Base-by-base conservation (phyloP, 2,113 vertebrate species). In the Aix galericulata region DNA sequence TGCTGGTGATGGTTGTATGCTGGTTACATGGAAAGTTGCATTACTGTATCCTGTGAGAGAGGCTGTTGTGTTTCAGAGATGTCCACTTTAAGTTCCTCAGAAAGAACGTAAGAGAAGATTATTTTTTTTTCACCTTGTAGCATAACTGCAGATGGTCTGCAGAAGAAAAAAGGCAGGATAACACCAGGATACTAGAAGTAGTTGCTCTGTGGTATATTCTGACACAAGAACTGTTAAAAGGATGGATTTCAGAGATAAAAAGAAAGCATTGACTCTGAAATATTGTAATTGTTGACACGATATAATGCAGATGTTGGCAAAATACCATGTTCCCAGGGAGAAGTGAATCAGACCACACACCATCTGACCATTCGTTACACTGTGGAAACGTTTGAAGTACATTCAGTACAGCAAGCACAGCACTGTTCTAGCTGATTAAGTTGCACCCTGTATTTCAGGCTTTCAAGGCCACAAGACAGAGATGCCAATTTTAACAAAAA, bases 391-490 rank as follows among this genome's bases (percentile, higher is more conserved):
- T 96, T 95, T 86, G 62, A 82, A 92, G 77, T 55, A 84, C 73
- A 32, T 62, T 91, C 92, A 84, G 74, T 78, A 93, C 53, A 89
- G 88, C 90, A 93, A 97, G 73, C 76, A 84, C 90, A 92, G 92
- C 94, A 95, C 88, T 94, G 93, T 96, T 96, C 80, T 76, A 94
- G 88, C 88, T 94, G 95, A 97, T 96, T 97, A 97, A 95, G 86
- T 96, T 82, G 82, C 80, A 93, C 86, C 48, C 86, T 85, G 73
- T 89, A 96, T 94, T 97, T 95, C 94, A 93, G 86, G 40, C 80
- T 94, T 69, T 95, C 73, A 88, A 93, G 80, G 77, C 76, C 83
- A 84, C 3, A 15, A 93, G 88, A 50, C 88, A 94, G 76, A 94
- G 74, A 87, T 82, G 92, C 92, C 93, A 94, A 87, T 82, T 97